Conservation (phyloP, 2,113 vertebrate genomes). For the Sinosuthora webbiana region DNA sequence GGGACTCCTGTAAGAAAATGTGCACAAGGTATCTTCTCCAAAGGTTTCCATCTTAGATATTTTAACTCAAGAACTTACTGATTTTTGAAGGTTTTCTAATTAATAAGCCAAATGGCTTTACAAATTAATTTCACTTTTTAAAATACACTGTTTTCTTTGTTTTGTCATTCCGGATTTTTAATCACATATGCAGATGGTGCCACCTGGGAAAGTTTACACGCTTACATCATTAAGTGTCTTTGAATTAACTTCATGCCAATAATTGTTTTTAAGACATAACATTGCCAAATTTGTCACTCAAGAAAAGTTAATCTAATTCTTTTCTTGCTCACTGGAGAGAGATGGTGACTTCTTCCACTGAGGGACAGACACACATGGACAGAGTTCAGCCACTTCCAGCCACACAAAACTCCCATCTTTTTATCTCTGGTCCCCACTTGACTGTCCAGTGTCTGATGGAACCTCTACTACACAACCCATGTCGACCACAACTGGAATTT, state of each 20-base stretch:
- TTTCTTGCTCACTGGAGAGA: background rate
- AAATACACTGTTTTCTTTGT: background rate
- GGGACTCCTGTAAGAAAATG: background rate
- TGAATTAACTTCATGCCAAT: background rate
- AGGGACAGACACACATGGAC: background rate
- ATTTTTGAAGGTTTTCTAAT: background rate
- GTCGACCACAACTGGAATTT: background rate
- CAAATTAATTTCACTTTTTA: background rate
- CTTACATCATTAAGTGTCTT: background rate
- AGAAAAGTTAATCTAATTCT: background rate
- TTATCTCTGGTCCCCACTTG: background rate
- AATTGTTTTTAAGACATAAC: background rate
- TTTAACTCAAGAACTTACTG: background rate
- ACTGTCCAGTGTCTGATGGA: background rate
- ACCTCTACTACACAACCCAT: background rate
- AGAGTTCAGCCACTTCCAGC: background rate
- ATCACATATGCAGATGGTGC: background rate
- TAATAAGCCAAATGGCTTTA: background rate
- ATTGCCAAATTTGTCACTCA: background rate
- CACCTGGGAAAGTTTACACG: background rate
- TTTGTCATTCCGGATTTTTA: background rate
- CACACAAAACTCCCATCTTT: background rate
- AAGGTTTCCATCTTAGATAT: background rate
- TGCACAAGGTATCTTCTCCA: background rate
- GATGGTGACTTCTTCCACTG: background rate